Conservation (phyloP, 2,888 invertebrate species). For the Prenolepis imparis region DNA sequence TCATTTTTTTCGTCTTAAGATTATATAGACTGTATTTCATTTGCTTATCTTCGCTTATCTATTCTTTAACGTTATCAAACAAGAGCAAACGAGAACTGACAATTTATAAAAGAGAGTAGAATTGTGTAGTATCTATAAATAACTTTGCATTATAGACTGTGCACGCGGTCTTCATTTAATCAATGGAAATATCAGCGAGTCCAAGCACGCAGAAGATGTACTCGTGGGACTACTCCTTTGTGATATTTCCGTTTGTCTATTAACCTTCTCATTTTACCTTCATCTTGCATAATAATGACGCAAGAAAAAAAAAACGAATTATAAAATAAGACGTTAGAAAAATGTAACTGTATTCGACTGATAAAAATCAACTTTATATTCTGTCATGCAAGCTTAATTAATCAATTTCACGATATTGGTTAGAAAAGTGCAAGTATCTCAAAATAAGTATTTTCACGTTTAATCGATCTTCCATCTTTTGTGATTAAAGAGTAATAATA, state of each 20-base stretch:
- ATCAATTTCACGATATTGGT: background rate
- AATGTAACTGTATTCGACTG: background rate
- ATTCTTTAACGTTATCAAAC: background rate
- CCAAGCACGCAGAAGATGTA: background rate
- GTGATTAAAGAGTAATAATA: background rate
- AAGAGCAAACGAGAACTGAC: background rate
- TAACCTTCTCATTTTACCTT: constrained; percentile 34
- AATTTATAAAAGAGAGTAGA: background rate
- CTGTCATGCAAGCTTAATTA: background rate
- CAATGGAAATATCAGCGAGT: constrained; percentile 9
- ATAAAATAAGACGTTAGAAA: background rate
- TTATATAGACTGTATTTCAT: background rate
- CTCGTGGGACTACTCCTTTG: background rate
- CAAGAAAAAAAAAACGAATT: constrained; percentile 13
- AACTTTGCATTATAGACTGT: background rate
- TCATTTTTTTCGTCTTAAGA: background rate
- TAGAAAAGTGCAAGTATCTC: background rate
- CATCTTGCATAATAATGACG: constrained; percentile 23
- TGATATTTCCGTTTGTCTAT: constrained; percentile 23
- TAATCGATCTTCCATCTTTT: background rate
- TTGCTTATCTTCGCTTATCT: background rate
- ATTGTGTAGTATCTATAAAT: background rate
- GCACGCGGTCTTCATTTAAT: background rate
- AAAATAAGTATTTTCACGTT: background rate
- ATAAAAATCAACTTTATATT: background rate